These are phyloP conservation scores for Hemicordylus capensis DNA, from an alignment of 2,113 vertebrate genomes.

Conservation along the genomic window DNA sequence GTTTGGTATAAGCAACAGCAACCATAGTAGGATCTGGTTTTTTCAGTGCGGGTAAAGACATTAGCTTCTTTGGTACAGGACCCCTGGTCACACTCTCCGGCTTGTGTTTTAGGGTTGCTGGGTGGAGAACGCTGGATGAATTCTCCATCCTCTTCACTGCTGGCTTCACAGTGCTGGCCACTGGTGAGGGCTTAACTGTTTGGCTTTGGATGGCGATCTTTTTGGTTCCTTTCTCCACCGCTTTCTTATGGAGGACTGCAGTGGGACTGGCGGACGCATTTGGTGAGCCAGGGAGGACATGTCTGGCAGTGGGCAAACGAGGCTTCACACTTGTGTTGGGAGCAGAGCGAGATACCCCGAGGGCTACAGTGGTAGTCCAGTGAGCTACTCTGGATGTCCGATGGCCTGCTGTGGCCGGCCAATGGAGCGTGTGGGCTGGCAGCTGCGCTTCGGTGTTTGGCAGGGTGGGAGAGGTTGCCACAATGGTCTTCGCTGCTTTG, in stretches of 20 bases:
- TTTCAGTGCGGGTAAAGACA: constrained; percentile 47
- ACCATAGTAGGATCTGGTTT: constrained; percentile 63
- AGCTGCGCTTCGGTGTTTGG: not conserved
- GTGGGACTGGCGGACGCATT: not conserved
- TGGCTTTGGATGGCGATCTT: constrained; percentile 60
- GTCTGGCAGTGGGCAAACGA: constrained; percentile 15
- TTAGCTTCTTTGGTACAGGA: constrained; percentile 42
- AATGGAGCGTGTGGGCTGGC: fast-evolving
- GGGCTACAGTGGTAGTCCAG: not conserved
- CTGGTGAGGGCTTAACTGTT: not conserved
- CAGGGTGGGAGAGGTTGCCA: not conserved
- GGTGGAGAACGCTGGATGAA: constrained; percentile 12
- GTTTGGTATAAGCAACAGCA: constrained; percentile 61
- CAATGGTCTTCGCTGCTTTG: constrained; percentile 44
- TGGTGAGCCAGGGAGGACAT: constrained; percentile 41
- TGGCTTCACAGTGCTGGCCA: constrained; percentile 4
- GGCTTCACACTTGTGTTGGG: not conserved
- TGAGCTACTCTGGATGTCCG: not conserved
- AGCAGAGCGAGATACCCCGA: constrained; percentile 16
- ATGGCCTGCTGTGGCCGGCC: not conserved
- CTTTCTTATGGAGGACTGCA: constrained; percentile 26
- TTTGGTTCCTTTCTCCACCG: constrained; percentile 54
- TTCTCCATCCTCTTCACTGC: constrained; percentile 41
- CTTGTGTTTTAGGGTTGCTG: constrained; percentile 59
- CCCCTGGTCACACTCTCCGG: not conserved